Evolutionary conservation across 2,113 vertebrate genomes (phyloP).

Genomic region (Microcebus lehilahytsara): DNA sequence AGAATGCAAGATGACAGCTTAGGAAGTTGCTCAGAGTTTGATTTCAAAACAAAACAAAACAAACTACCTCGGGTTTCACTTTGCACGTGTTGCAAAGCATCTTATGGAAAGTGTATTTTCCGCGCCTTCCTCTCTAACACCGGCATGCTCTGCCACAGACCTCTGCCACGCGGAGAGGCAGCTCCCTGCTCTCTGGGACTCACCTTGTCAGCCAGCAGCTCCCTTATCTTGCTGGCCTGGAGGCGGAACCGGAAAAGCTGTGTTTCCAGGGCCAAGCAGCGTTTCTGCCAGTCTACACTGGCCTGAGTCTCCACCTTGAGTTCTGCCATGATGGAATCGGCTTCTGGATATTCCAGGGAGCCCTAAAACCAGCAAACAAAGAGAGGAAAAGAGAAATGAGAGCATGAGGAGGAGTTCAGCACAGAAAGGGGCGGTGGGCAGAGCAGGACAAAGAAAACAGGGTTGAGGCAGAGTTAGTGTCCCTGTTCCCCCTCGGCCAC

Average conservation of each 20-base stretch:
- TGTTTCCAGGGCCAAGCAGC: constrained; percentile 93
- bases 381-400: background rate
- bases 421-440: background rate
- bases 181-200: constrained; percentile 47
- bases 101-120: background rate
- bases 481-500: no score
- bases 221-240: constrained; percentile 96
- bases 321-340: constrained; percentile 89
- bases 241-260: constrained; percentile 96
- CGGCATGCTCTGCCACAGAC: background rate
- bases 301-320: constrained; percentile 85
- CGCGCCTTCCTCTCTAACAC: background rate
- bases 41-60: background rate
- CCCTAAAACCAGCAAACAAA: constrained; percentile 43
- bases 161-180: background rate
- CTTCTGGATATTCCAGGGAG: background rate
- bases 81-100: background rate
- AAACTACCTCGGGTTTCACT: background rate
- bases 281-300: constrained; percentile 94
- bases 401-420: background rate
- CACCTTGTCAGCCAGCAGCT: constrained; percentile 97
- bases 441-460: background rate
- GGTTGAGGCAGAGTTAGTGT: background rate
- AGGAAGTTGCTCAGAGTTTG: background rate
- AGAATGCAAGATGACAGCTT: background rate